These are phyloP conservation scores for Ceuthmochares aereus DNA, from an alignment of 2,113 vertebrate species.

Conservation along the genomic window DNA sequence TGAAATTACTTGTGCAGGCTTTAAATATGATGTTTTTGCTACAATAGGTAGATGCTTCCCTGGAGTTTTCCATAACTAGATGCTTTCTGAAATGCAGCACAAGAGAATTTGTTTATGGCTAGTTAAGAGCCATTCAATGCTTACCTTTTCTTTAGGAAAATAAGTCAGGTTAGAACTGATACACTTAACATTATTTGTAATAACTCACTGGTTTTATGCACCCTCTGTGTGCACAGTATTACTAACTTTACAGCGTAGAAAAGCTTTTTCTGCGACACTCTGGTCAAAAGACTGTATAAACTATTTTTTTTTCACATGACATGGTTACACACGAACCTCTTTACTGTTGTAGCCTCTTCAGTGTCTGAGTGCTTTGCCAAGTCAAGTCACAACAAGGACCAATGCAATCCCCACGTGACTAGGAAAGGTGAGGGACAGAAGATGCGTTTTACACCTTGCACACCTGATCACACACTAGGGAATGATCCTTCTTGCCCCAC, in stretches of 20 bases:
- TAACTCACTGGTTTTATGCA: neutral
- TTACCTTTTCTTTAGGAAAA: constrained; percentile 24
- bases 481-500: neutral
- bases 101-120: neutral
- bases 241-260: neutral
- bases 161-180: neutral
- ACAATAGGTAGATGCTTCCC: neutral
- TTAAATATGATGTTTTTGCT: constrained; percentile 33
- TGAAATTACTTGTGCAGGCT: constrained; percentile 37
- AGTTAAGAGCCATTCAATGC: neutral
- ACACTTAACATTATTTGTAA: neutral
- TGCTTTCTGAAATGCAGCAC: neutral
- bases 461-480: neutral
- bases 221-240: neutral
- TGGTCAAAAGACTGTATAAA: neutral
- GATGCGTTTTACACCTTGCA: neutral
- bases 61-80: constrained; percentile 13
- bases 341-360: neutral
- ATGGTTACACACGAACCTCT: neutral
- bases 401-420: accelerated
- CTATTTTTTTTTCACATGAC: neutral
- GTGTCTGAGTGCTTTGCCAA: neutral
- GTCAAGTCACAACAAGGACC: neutral
- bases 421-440: neutral
- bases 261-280: neutral